Evolutionary conservation across 2,888 invertebrate genomes (phyloP), one percentile per base, ranked within the genome.

Genomic region (Arrhopalites spinosus): DNA sequence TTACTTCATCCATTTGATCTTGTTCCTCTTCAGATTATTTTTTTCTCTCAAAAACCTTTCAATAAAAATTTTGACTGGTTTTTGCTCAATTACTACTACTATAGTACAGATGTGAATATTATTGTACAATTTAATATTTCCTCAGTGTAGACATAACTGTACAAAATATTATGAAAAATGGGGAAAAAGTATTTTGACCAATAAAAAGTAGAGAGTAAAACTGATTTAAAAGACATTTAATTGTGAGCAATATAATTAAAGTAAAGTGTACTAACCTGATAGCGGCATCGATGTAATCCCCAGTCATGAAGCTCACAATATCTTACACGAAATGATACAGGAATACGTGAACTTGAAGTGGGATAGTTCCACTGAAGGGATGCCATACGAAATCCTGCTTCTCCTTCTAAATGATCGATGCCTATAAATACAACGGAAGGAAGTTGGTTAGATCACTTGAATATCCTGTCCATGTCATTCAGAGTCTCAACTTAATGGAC

Each of bases 261-360:
- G n/a, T 2, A 59, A 11, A 59, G 15, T 50, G n/a, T 50, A 50
- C 50, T 25, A 23, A 89, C 90, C 87, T 88, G 90, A 67, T 90
- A 89, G 81, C 91, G 88, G 84, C 93, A 93, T 75, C 92, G 88
- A 83, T 92, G 91, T 68, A 91, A 89, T 20, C 93, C 92, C 90
- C 91, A 92, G 20, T 91, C 90, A 85, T 93, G 93, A 79, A 92
- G 86, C 84, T 93, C 93, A 85, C 93, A 93, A 85, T 92, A 93
- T 84, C 90, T 89, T 61, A 93, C 88, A 85, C 90, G 90, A 86
- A 91, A 92, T 20, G 81, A 80, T 13, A 81, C 74, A 3, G 81
- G 79, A 53, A 77, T 64, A 69, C 79, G 75, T 53, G 75, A 70
- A 45, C 70, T 53, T 17, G 78, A 59, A 36, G 36, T 11, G 17